These are phyloP conservation scores for Otis tarda DNA, from an alignment of 2,113 vertebrate genomes.

Conservation along the genomic window DNA sequence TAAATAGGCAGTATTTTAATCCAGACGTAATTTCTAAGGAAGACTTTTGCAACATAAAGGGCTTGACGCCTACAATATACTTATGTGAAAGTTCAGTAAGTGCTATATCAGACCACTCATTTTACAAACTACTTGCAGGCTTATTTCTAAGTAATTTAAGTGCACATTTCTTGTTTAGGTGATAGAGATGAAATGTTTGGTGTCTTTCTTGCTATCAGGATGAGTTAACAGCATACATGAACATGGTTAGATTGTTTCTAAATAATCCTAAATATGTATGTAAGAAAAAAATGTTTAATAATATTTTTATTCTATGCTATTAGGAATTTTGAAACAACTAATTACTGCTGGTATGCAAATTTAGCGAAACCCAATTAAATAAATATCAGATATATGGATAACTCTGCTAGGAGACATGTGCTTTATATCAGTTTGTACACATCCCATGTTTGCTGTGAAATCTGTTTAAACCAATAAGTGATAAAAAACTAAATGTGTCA, in stretches of 20 bases:
- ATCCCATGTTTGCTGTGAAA: constrained; percentile 48
- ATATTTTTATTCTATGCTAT: constrained; percentile 32
- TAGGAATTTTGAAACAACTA: constrained; percentile 60
- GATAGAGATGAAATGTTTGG: not conserved
- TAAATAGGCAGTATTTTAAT: constrained; percentile 2
- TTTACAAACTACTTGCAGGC: constrained; percentile 30
- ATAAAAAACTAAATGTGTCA: constrained; percentile 57
- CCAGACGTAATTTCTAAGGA: not conserved
- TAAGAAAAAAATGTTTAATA: constrained; percentile 23
- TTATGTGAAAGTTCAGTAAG: not conserved
- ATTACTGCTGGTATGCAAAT: constrained; percentile 61
- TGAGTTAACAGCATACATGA: not conserved
- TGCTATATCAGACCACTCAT: not conserved
- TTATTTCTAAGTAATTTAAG: constrained; percentile 51
- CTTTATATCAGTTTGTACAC: constrained; percentile 30
- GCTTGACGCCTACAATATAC: not conserved
- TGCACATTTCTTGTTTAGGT: not conserved
- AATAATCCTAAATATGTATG: constrained; percentile 8
- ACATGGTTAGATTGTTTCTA: constrained; percentile 27
- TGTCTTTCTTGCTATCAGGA: not conserved
- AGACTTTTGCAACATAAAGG: not conserved
- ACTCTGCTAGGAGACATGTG: not conserved
- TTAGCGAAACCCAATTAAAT: constrained; percentile 50
- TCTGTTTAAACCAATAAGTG: constrained; percentile 64
- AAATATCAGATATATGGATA: constrained; percentile 51